Conservation (phyloP, 2,113 vertebrate genomes). For the Cyanocitta stelleri region DNA sequence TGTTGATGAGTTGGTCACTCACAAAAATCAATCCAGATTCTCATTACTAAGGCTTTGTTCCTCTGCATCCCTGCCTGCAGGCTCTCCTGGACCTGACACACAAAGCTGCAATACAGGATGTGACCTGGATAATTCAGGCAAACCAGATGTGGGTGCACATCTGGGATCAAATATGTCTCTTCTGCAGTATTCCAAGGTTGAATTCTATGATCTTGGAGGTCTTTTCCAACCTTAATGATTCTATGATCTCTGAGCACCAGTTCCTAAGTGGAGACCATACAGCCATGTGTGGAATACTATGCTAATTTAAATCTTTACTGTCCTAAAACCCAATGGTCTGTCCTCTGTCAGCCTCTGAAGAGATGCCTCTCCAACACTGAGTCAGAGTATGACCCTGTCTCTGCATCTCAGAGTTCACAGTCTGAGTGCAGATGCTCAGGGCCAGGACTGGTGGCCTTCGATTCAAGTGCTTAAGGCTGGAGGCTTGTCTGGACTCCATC, state of each 20-base stretch:
- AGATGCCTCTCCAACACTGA: neutral
- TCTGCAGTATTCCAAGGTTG: neutral
- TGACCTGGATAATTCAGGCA: neutral
- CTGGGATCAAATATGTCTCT: neutral
- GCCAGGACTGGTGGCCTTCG: neutral
- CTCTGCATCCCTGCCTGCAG: neutral
- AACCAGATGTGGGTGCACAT: neutral
- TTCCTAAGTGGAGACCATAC: neutral
- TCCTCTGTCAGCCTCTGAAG: neutral
- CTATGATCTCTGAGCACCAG: neutral
- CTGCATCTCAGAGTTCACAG: neutral
- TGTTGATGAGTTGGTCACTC: neutral
- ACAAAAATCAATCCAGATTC: neutral
- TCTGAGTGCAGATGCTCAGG: neutral
- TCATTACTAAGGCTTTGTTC: neutral
- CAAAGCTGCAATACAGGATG: neutral
- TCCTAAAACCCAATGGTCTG: accelerated
- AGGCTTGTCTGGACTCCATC: accelerated
- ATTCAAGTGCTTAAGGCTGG: neutral
- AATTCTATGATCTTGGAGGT: neutral
- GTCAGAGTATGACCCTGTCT: neutral
- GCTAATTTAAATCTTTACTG: neutral
- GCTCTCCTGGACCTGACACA: neutral
- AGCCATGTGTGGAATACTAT: accelerated
- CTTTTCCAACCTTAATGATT: neutral